Conservation (phyloP, 2,888 invertebrate species). For the Andrena chrysosceles region DNA sequence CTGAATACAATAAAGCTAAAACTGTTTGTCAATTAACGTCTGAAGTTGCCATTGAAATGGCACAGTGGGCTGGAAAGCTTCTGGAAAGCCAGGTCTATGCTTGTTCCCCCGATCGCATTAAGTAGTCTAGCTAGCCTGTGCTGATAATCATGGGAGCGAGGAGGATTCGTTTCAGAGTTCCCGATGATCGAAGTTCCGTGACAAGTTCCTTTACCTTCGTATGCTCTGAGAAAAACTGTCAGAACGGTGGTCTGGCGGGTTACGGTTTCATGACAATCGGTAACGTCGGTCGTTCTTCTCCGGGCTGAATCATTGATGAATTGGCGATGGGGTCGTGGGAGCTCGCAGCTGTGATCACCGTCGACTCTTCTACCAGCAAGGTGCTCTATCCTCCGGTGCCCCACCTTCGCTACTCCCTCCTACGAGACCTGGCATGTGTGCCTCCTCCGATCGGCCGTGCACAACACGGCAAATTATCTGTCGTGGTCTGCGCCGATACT, state of each 20-base stretch:
- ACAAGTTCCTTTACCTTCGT: conserved; percentile 61
- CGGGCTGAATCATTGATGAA: conserved; percentile 82
- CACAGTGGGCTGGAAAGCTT: no score
- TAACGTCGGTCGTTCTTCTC: conserved; percentile 74
- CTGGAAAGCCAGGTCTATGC: no score
- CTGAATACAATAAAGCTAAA: no score
- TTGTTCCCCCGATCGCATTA: no score
- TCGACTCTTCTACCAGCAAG: conserved; percentile 66
- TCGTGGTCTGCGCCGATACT: conserved; percentile 73
- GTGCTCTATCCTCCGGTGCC: conserved; percentile 38
- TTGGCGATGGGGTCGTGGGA: conserved; percentile 82
- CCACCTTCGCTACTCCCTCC: conserved; percentile 37
- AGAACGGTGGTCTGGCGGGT: conserved; percentile 50
- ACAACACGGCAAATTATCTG: conserved; percentile 75
- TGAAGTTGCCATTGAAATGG: no score
- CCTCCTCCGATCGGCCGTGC: conserved; percentile 70
- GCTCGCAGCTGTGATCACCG: conserved; percentile 78
- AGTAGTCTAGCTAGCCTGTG: no score
- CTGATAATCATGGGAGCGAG: not conserved
- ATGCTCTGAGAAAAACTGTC: conserved; percentile 65
- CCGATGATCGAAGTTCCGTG: conserved; percentile 49
- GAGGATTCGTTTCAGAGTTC: not conserved
- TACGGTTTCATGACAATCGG: conserved; percentile 72
- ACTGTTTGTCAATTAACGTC: no score
- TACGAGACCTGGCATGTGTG: conserved; percentile 61